Conservation (phyloP, 2,888 invertebrate species). For the Microplitis deprimator region DNA sequence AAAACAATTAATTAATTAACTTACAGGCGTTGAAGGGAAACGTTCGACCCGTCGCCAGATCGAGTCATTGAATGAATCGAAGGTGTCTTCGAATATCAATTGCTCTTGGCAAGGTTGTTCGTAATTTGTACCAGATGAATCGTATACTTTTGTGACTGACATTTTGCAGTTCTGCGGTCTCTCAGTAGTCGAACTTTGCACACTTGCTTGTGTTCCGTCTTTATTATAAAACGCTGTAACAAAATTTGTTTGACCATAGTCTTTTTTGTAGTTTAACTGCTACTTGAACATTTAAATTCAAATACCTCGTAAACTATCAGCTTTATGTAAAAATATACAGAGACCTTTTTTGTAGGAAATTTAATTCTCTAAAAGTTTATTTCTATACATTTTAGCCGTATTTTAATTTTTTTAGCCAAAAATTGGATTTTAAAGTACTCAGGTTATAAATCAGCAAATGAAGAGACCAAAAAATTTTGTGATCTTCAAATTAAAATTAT, state of each 20-base stretch:
- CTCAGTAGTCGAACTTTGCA: background rate
- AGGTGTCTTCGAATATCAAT: conserved; percentile 78
- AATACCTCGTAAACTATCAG: no score
- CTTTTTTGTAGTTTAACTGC: no score
- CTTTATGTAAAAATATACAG: no score
- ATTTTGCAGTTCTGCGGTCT: conserved; percentile 36
- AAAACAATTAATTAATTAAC: conserved; percentile 50
- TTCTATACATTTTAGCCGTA: no score
- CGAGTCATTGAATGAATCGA: conserved; percentile 71
- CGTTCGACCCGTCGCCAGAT: conserved; percentile 76
- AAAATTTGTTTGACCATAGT: conserved; percentile 30
- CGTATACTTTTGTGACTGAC: conserved; percentile 56
- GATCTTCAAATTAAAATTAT: no score
- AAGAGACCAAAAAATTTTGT: no score
- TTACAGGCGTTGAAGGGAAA: conserved; percentile 77
- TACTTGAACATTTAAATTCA: no score
- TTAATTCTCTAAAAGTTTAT: no score
- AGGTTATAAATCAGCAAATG: no score
- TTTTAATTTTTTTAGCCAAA: no score
- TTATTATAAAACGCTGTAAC: conserved; percentile 45
- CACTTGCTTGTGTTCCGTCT: conserved; percentile 36
- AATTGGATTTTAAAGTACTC: no score
- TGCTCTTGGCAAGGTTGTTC: conserved; percentile 74
- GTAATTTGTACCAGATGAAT: conserved; percentile 61
- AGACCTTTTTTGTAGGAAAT: no score